These are phyloP conservation scores for Gallinago solitaria DNA, from an alignment of 2,797 vertebrate genomes.

Conservation along the genomic window DNA sequence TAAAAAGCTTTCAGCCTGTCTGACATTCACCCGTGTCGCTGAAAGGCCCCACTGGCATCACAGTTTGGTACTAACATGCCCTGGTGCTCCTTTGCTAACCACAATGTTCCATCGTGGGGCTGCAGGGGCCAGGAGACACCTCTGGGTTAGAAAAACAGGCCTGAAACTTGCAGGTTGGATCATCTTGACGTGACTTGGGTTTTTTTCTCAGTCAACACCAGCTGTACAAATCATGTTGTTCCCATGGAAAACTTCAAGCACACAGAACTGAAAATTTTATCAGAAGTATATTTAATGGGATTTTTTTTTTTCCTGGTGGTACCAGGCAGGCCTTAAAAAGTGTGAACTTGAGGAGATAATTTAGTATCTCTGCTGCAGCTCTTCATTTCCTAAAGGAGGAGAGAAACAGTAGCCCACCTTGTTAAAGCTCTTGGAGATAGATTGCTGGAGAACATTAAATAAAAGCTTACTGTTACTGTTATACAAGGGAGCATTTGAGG, in stretches of 20 bases:
- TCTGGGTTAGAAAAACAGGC: background rate
- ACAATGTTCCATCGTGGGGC: rapidly evolving
- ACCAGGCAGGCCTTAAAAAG: background rate
- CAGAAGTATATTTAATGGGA: background rate
- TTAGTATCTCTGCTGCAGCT: background rate
- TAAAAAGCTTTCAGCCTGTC: background rate
- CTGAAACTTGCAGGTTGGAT: background rate
- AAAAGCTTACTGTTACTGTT: background rate
- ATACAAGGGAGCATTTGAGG: background rate
- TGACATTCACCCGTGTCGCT: rapidly evolving
- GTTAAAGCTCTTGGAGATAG: slow-evolving; percentile 1
- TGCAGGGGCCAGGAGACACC: rapidly evolving
- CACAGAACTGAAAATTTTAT: background rate
- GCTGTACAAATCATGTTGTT: background rate
- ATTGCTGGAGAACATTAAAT: slow-evolving; percentile 22
- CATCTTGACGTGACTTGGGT: background rate
- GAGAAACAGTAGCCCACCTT: background rate
- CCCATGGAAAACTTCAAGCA: background rate
- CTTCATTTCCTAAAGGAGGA: background rate
- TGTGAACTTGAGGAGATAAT: slow-evolving; percentile 2
- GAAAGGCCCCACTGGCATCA: background rate
- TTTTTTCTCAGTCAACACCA: background rate
- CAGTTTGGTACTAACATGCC: background rate
- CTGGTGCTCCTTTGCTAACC: background rate
- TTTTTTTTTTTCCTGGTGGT: background rate